Evolutionary conservation across 2,797 vertebrate species (phyloP).

Genomic region (Trematomus bernacchii): DNA sequence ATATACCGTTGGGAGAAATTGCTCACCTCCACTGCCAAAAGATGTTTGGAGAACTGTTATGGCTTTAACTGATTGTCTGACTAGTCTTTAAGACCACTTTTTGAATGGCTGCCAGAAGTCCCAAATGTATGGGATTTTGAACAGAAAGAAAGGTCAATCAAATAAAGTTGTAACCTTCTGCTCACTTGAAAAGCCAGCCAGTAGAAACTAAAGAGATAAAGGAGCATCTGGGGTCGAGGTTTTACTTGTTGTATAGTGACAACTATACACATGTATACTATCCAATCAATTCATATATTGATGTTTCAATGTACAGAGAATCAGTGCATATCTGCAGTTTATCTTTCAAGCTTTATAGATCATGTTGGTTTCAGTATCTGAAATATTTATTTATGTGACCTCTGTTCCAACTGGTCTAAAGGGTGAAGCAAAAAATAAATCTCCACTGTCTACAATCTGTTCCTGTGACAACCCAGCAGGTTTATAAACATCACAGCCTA

Average conservation of each 20-base stretch:
- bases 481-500: slow-evolving; percentile 8
- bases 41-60: slow-evolving; percentile 16
- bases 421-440: slow-evolving; percentile 3
- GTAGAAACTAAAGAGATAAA: neutral
- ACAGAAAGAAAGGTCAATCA: slow-evolving; percentile 14
- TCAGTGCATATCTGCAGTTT: neutral
- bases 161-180: neutral
- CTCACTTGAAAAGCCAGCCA: neutral
- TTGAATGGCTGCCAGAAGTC: slow-evolving; percentile 31
- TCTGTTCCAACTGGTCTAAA: neutral
- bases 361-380: slow-evolving; percentile 19
- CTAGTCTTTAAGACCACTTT: slow-evolving; percentile 6
- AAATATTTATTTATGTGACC: slow-evolving; percentile 13
- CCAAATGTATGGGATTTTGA: slow-evolving; percentile 15
- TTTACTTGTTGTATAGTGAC: neutral
- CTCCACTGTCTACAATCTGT: slow-evolving; percentile 5
- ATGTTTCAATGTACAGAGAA: neutral
- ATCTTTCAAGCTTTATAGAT: neutral
- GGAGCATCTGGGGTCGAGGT: neutral
- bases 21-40: slow-evolving; percentile 8
- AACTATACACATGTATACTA: neutral
- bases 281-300: neutral
- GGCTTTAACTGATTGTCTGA: slow-evolving; percentile 12
- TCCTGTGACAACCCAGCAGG: neutral
- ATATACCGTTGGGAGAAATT: neutral